A percentile compares a stretch with the other conserved stretches of the same genome.
Conservation (phyloP, 2,888 invertebrate species). For the Coelopa pilipes region DNA sequence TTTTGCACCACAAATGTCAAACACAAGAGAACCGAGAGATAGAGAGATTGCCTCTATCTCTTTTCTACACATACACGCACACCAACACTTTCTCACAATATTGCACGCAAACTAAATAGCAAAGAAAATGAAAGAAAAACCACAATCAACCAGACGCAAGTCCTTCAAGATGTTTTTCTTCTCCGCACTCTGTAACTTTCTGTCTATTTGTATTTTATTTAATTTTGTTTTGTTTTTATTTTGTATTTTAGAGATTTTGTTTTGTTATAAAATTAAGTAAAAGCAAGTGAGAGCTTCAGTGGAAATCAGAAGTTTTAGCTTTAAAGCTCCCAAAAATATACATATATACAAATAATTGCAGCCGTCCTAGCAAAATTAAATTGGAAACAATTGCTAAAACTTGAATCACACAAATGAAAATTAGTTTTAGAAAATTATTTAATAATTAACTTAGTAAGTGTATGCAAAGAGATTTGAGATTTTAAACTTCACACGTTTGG, state of each 20-base stretch:
- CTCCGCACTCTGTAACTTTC: background rate
- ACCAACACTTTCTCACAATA: slow-evolving; percentile 4
- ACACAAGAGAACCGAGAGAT: background rate
- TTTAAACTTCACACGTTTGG: too few relatives aligned
- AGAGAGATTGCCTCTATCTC: background rate
- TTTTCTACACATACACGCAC: background rate
- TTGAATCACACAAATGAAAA: too few relatives aligned
- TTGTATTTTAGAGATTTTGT: too few relatives aligned
- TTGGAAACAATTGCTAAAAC: too few relatives aligned
- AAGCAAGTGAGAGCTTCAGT: too few relatives aligned
- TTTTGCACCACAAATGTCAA: background rate
- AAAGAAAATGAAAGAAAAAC: background rate
- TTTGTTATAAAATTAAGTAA: background rate
- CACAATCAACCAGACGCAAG: background rate
- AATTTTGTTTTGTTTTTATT: background rate
- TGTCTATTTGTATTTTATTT: background rate
- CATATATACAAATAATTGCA: slow-evolving; percentile 30
- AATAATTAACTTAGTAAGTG: too few relatives aligned
- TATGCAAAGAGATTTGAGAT: too few relatives aligned
- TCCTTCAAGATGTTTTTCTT: background rate
- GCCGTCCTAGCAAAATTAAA: slow-evolving; percentile 17
- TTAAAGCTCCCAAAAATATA: background rate
- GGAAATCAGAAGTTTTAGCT: background rate
- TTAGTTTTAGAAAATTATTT: too few relatives aligned
- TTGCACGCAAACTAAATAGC: background rate